Percentiles rank a stretch among this genome's conserved stretches.
These are phyloP conservation scores for Lottia gigantea DNA, from an alignment of 2,888 invertebrate species.

Conservation along the genomic window DNA sequence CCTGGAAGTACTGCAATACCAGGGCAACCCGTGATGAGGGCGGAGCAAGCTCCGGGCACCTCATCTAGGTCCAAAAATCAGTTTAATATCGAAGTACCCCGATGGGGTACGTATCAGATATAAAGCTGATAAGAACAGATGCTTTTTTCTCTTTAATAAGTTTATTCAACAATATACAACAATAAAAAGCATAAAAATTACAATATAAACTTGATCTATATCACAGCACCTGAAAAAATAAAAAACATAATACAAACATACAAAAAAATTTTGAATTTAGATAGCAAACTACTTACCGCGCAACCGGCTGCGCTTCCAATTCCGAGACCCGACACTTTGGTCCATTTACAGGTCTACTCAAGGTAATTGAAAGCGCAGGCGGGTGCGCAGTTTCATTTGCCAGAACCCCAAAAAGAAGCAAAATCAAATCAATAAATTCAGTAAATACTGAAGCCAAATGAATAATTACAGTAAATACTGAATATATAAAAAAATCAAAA, in stretches of 20 bases:
- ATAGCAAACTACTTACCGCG: too few species aligned
- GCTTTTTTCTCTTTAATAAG: conserved; percentile 23
- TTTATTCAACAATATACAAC: conserved; percentile 31
- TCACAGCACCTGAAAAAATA: not conserved
- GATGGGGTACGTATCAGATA: conserved; percentile 75
- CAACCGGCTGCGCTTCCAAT: too few species aligned
- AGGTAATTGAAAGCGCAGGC: too few species aligned
- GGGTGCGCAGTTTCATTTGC: too few species aligned
- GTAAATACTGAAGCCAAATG: too few species aligned
- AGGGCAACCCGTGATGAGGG: conserved; percentile 71
- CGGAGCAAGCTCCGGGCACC: conserved; percentile 24
- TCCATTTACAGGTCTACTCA: too few species aligned
- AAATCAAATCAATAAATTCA: too few species aligned
- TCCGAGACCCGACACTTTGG: too few species aligned
- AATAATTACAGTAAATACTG: too few species aligned
- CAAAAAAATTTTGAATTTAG: too few species aligned
- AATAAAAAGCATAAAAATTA: conserved; percentile 39
- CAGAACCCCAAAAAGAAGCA: too few species aligned
- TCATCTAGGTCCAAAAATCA: conserved; percentile 58
- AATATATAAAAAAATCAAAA: too few species aligned
- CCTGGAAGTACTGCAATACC: conserved; percentile 68
- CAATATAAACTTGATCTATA: conserved; percentile 24
- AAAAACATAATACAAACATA: not conserved
- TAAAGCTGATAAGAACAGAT: conserved; percentile 70
- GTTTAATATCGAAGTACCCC: conserved; percentile 53